Evolutionary conservation across 2,888 invertebrate species (phyloP).

Genomic region (Papilio demoleus): DNA sequence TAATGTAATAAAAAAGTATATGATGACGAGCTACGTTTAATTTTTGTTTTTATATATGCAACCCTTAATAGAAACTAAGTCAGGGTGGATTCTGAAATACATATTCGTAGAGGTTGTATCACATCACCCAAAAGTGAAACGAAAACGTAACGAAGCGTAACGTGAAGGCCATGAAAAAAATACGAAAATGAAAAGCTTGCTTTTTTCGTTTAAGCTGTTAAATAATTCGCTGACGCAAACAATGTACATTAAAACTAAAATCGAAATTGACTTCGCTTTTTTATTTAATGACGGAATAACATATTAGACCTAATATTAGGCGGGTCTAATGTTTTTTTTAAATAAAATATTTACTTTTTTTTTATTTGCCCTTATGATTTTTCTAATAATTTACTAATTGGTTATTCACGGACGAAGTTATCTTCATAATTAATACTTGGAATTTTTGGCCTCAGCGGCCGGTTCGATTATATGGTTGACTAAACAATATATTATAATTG

Average conservation of each 20-base stretch:
- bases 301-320: no score
- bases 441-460: neutral
- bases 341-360: neutral
- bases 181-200: neutral
- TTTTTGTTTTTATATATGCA: no score
- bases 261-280: neutral
- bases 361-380: no score
- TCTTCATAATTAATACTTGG: conserved; percentile 11
- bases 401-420: neutral
- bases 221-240: neutral
- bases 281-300: no score
- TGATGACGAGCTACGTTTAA: no score
- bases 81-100: no score
- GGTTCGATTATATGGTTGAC: conserved; percentile 15
- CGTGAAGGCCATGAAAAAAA: neutral
- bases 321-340: neutral
- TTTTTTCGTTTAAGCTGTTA: neutral
- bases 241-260: neutral
- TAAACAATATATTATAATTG: conserved; percentile 30
- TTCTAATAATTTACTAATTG: conserved; percentile 14
- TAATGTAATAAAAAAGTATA: neutral
- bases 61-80: no score
- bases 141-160: no score
- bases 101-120: no score
- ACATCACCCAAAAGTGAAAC: no score